Evolutionary conservation across 2,888 invertebrate genomes (phyloP).

Genomic region (Eupithecia tripunctaria): DNA sequence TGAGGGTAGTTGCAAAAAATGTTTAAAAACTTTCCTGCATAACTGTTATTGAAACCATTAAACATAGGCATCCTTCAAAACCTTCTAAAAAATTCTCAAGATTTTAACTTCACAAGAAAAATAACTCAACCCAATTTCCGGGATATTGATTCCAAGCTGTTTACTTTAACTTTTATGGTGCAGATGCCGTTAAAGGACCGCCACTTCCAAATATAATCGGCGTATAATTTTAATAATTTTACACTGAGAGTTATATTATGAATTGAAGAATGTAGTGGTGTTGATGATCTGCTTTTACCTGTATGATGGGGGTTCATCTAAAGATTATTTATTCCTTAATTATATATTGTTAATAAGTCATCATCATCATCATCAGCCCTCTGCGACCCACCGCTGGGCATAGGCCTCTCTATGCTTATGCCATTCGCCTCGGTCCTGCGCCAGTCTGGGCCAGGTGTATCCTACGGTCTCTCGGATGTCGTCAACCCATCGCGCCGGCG

Average conservation of each 20-base stretch:
- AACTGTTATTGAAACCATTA: neutral
- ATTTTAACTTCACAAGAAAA: slow-evolving; percentile 6
- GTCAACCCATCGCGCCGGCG: no score
- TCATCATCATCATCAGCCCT: no score
- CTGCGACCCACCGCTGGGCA: no score
- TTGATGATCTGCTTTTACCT: neutral
- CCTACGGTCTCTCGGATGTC: no score
- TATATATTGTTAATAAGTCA: no score
- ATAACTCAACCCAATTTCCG: slow-evolving; percentile 13
- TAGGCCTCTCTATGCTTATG: no score
- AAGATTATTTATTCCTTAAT: no score
- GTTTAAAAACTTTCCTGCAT: neutral
- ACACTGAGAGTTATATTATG: neutral
- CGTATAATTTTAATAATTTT: neutral
- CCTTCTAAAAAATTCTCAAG: neutral
- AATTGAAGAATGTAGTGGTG: neutral
- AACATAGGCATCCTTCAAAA: neutral
- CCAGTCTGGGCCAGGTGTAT: no score
- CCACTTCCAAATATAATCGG: neutral
- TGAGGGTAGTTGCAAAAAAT: no score
- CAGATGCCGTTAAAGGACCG: neutral
- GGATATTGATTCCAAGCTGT: slow-evolving; percentile 15
- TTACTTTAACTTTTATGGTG: neutral
- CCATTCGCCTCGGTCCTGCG: no score
- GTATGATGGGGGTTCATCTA: neutral